Conservation (phyloP, 2,888 invertebrate species). For the Oasisia sp. region DNA sequence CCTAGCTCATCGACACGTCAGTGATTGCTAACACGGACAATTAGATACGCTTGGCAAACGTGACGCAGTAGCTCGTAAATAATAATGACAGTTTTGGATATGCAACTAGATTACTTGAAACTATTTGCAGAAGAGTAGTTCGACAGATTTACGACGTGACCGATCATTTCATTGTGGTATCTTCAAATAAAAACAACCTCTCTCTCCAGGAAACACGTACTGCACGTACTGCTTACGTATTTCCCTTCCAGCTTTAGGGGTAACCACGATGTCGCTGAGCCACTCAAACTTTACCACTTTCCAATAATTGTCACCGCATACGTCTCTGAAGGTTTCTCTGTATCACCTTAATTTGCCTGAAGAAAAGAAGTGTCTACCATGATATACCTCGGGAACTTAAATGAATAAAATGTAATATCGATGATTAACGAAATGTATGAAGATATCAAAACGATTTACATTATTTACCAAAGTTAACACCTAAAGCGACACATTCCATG, state of each 20-base stretch:
- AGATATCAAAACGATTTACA: too few species aligned
- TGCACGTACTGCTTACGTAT: neutral
- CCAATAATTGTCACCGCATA: neutral
- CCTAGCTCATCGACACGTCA: neutral
- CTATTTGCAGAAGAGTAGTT: neutral
- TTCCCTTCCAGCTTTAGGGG: neutral
- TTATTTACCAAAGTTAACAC: too few species aligned
- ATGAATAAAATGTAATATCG: too few species aligned
- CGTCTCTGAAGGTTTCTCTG: neutral
- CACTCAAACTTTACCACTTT: neutral
- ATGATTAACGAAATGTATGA: too few species aligned
- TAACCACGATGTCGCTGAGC: neutral
- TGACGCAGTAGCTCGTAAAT: neutral
- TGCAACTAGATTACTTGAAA: neutral
- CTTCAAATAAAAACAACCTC: neutral
- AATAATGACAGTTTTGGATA: neutral
- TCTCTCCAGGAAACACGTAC: neutral
- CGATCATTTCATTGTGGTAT: neutral
- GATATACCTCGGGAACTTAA: neutral
- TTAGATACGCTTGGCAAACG: neutral
- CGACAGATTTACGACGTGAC: neutral
- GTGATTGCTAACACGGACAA: neutral
- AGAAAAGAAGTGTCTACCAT: neutral
- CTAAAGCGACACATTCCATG: too few species aligned
- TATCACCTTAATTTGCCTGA: neutral